Evolutionary conservation across 2,113 vertebrate genomes (phyloP), one percentile per base, ranked within the genome.

Genomic region (Bujurquina vittata): DNA sequence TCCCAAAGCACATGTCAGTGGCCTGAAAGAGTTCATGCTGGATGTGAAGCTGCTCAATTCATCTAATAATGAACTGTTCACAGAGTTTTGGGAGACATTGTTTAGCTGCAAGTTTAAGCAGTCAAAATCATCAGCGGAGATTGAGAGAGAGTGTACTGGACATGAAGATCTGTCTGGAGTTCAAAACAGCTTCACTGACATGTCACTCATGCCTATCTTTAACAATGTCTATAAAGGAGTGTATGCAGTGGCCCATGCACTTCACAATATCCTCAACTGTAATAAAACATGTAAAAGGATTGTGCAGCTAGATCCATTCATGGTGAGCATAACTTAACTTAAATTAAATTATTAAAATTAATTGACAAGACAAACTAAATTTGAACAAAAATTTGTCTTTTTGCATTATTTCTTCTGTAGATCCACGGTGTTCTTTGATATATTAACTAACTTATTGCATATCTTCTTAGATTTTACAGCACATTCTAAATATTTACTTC

Each of bases 201-300:
- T 37, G 35, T 37, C 35, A 37, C 35, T 37, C 35, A 37, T 37
- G 35, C 35, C 35, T 10, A 94, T 94, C 26, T 92, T 94, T 83
- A 90, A 90, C 10, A 95, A 95, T 60, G 85, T 37, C 35, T 37
- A 37, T 37, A 37, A 37, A 37, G 8, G 8, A 37, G 35, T 37
- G 35, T 37, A 37, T 96, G 87, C 93, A 52, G 91, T 94, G 73
- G 94, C 94, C 8, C 91, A 96, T 35, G 89, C 93, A 1, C 84
- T 96, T 57, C 94, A 96, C 61, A 35, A 8, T 3, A 23, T 92
- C n/a, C 87, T 94, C 4, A 77, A 54, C 22, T 95, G 94, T 74
- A 85, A 85, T n/a, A 10, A 93, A 84, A 92, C 84, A 54, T 96
- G 94, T 72, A 37, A 78, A 31, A 85, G 31, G 12, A 92, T 59